phyloP scores from a whole-genome alignment of 2,888 invertebrate genomes.

The Zhengitettix transpicula region DNA sequence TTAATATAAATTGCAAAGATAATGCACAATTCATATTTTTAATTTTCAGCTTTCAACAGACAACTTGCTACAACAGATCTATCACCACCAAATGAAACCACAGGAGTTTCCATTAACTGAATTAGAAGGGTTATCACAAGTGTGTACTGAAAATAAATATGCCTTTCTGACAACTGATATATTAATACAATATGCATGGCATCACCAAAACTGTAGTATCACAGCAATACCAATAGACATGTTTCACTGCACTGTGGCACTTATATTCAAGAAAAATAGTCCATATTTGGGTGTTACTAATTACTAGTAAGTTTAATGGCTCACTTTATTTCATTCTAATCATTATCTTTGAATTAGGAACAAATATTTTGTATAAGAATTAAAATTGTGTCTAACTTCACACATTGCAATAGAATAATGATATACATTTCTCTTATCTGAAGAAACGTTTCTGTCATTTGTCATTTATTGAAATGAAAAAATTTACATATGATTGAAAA shows the following conservation, averaged over 20 bases:
- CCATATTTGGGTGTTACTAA: background rate
- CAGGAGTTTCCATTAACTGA: background rate
- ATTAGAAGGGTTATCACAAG: background rate
- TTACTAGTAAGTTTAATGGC: background rate
- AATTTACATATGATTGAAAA: no score
- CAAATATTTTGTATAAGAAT: no score
- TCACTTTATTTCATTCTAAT: background rate
- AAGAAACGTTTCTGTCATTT: no score
- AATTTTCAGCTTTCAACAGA: background rate
- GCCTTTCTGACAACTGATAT: background rate
- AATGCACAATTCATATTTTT: background rate
- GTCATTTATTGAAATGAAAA: no score
- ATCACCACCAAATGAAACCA: background rate
- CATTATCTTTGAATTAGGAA: no score
- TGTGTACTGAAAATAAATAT: background rate
- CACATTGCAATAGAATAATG: no score
- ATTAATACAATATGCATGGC: background rate
- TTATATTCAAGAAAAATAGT: background rate
- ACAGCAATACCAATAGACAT: background rate
- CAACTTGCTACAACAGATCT: background rate
- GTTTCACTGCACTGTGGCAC: background rate
- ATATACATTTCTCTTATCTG: no score
- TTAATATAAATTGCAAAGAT: no score
- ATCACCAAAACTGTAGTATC: background rate
- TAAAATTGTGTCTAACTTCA: no score